These are phyloP conservation scores for Cranoglanis bouderius DNA, from an alignment of 2,113 vertebrate species.

Conservation along the genomic window DNA sequence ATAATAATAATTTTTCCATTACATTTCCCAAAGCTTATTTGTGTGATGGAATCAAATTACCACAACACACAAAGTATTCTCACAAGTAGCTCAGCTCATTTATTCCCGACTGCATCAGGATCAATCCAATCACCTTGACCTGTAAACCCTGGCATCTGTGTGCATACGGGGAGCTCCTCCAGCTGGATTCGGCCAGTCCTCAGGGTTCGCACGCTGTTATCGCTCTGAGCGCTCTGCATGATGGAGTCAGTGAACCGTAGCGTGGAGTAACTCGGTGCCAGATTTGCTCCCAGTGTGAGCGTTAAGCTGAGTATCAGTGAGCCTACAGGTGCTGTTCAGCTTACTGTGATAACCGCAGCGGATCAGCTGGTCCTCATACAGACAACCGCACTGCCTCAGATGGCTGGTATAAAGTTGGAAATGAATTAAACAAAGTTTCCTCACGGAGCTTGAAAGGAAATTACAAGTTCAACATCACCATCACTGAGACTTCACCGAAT, in stretches of 20 bases:
- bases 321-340: conserved; percentile 47
- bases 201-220: conserved; percentile 51
- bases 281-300: conserved; percentile 44
- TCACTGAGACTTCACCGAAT: neutral
- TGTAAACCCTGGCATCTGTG: conserved; percentile 47
- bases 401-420: conserved; percentile 17
- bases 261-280: conserved; percentile 48
- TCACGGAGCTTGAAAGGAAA: neutral
- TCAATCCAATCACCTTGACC: conserved; percentile 41
- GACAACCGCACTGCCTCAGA: conserved; percentile 22
- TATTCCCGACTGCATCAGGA: conserved; percentile 8
- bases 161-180: conserved; percentile 33
- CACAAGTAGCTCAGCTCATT: conserved; percentile 13
- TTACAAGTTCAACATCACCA: neutral
- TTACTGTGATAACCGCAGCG: conserved; percentile 5
- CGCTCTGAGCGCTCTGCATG: conserved; percentile 41
- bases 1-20: neutral
- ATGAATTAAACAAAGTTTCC: neutral
- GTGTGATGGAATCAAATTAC: conserved; percentile 15
- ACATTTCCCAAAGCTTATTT: neutral
- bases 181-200: conserved; percentile 46
- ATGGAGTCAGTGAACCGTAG: conserved; percentile 47
- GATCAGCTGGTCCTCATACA: conserved; percentile 28
- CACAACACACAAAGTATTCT: neutral
- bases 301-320: conserved; percentile 54